These are phyloP conservation scores for Crambe crambe DNA, from an alignment of 37 sponge, comb jelly and placozoan species.

Conservation along the genomic window DNA sequence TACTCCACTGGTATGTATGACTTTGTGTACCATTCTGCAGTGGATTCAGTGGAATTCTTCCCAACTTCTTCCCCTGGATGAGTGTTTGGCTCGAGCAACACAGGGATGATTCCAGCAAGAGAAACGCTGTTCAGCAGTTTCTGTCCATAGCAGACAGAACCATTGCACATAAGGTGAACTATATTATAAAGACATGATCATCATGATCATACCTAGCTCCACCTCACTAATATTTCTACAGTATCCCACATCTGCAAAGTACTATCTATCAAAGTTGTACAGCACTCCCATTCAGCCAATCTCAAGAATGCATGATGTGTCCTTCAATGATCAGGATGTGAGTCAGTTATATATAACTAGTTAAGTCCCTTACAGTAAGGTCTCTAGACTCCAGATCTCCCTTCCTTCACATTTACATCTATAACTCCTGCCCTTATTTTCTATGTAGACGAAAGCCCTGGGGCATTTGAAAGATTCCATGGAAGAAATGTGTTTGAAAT, in stretches of 20 bases:
- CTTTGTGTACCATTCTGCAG: constrained; percentile 17
- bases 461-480: constrained; percentile 14
- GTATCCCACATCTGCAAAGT: constrained; percentile 85
- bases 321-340: constrained; percentile 79
- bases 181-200: too few relatives aligned
- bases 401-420: neutral
- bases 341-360: neutral
- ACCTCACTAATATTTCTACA: neutral
- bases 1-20: neutral
- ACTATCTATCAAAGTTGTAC: constrained; percentile 62
- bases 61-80: constrained; percentile 87
- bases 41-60: constrained; percentile 87
- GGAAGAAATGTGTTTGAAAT: constrained; percentile 34
- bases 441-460: constrained; percentile 25
- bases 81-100: constrained; percentile 73
- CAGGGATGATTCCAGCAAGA: constrained; percentile 14
- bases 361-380: neutral
- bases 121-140: constrained; percentile 37
- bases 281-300: constrained; percentile 69
- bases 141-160: constrained; percentile 55
- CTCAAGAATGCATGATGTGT: constrained; percentile 55
- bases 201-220: neutral
- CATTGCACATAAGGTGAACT: constrained; percentile 40
- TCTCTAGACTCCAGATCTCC: neutral
- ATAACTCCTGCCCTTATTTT: neutral